These are phyloP conservation scores for Cynopterus sphinx DNA, from an alignment of 2,797 vertebrate species.

Conservation along the genomic window DNA sequence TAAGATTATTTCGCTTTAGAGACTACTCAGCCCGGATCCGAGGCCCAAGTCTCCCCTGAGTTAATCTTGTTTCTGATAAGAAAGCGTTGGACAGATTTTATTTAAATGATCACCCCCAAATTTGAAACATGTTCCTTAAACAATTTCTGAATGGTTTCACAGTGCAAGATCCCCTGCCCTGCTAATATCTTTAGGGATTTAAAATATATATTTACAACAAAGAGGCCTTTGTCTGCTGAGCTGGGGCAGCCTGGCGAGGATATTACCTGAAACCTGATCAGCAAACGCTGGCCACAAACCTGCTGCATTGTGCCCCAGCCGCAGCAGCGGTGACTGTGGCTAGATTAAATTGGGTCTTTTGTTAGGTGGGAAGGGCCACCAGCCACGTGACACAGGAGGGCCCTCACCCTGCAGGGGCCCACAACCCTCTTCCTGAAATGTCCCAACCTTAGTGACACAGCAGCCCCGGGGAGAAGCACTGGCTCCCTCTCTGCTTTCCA, in stretches of 20 bases:
- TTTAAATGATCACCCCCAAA: conserved; percentile 66
- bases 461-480: no score
- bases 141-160: conserved; percentile 81
- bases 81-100: conserved; percentile 49
- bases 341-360: conserved; percentile 80
- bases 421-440: neutral
- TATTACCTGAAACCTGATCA: conserved; percentile 81
- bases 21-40: neutral
- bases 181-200: conserved; percentile 81
- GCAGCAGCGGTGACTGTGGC: conserved; percentile 25
- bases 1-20: neutral
- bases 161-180: conserved; percentile 75
- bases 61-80: conserved; percentile 55
- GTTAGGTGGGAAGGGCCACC: conserved; percentile 50
- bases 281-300: conserved; percentile 66
- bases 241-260: conserved; percentile 71
- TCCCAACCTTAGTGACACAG: neutral
- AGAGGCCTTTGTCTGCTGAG: conserved; percentile 82
- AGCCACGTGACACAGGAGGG: neutral
- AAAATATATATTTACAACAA: conserved; percentile 78
- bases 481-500: neutral
- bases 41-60: neutral
- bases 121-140: conserved; percentile 78
- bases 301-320: conserved; percentile 65
- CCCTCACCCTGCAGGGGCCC: conserved; percentile 55